A percentile compares a stretch with the other conserved stretches of the same genome.
Evolutionary conservation across 1,140 invertebrate species (phyloP).

Genomic region (Lasioglossum albipes): DNA sequence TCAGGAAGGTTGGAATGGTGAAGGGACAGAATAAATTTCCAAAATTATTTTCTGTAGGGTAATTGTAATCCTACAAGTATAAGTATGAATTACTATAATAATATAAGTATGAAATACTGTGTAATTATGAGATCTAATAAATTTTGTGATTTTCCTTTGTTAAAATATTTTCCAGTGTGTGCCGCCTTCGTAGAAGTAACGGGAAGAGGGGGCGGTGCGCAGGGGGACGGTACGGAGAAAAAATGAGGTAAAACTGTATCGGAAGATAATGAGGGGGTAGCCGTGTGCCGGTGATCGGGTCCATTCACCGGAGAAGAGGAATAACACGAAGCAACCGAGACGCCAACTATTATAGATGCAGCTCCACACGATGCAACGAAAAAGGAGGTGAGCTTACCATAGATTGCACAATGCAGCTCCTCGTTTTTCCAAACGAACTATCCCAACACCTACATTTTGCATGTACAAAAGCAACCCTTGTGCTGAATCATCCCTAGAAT

Average conservation of each 20-base stretch:
- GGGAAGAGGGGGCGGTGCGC: conserved; percentile 57
- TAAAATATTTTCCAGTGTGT: too few species aligned
- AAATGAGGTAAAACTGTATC: conserved; percentile 69
- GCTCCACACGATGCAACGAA: conserved; percentile 39
- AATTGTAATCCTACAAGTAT: too few species aligned
- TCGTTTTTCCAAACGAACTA: not conserved
- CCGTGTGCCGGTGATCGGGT: conserved; percentile 56
- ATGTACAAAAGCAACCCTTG: too few species aligned
- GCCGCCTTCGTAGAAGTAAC: conserved; percentile 38
- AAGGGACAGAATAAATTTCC: too few species aligned
- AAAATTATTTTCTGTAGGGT: too few species aligned
- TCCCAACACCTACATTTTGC: too few species aligned
- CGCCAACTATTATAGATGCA: conserved; percentile 46
- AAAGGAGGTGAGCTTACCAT: not conserved
- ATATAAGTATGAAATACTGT: too few species aligned
- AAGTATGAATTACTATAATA: too few species aligned
- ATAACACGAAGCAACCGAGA: conserved; percentile 50
- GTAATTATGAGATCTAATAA: too few species aligned
- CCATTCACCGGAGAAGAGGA: conserved; percentile 59
- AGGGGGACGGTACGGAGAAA: conserved; percentile 51
- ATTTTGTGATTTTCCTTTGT: too few species aligned
- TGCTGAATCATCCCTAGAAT: too few species aligned
- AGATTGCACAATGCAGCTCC: not conserved
- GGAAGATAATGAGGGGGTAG: conserved; percentile 72
- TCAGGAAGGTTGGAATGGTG: too few species aligned